These are phyloP conservation scores for Vanessa cardui DNA, from an alignment of 2,888 invertebrate genomes.

Conservation along the genomic window DNA sequence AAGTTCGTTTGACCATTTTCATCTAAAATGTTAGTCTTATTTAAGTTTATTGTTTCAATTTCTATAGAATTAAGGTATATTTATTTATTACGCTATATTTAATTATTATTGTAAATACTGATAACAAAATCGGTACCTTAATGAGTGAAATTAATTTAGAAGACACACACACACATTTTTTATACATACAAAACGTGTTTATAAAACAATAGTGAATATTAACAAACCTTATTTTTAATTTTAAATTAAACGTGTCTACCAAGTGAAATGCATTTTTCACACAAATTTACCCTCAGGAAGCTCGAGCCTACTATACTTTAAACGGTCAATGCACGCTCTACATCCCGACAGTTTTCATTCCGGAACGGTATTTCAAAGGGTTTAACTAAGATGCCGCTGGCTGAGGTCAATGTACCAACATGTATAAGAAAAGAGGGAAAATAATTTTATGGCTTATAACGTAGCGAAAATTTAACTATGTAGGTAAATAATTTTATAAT, in stretches of 20 bases:
- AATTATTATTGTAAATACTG: not conserved
- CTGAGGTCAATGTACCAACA: constrained; percentile 30
- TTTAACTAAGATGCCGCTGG: constrained; percentile 30
- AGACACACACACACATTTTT: no score
- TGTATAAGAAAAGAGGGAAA: constrained; percentile 18
- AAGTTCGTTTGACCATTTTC: constrained; percentile 9
- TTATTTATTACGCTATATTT: not conserved
- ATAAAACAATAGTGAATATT: no score
- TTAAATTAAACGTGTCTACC: constrained; percentile 64
- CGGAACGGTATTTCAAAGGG: constrained; percentile 25
- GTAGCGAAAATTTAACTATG: not conserved
- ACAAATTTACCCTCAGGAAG: constrained; percentile 46
- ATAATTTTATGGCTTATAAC: not conserved
- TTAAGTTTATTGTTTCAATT: no score
- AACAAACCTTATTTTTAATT: constrained; percentile 40
- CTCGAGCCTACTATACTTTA: constrained; percentile 31
- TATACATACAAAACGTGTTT: no score
- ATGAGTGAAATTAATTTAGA: no score
- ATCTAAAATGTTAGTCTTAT: not conserved
- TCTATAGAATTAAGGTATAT: not conserved
- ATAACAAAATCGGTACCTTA: no score
- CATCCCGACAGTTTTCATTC: constrained; percentile 32
- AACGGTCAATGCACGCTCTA: constrained; percentile 39
- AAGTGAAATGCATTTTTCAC: constrained; percentile 70
- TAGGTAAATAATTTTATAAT: not conserved